Conservation (phyloP, 2,888 invertebrate genomes). For the Drosophila cracens region DNA sequence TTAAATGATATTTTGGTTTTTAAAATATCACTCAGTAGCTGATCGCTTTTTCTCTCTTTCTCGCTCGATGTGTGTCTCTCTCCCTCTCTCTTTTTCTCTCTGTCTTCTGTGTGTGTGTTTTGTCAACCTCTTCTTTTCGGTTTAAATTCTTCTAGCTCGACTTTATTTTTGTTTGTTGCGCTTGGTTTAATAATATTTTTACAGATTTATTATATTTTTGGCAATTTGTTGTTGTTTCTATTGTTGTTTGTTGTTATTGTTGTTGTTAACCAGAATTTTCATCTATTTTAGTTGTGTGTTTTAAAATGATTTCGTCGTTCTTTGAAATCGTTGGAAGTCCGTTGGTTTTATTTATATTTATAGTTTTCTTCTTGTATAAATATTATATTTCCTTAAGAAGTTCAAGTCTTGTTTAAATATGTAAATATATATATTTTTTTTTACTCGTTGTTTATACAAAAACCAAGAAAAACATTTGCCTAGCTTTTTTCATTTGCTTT, state of each 20-base stretch:
- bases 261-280: conserved; percentile 45
- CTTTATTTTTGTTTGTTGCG: conserved; percentile 9
- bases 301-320: conserved; percentile 81
- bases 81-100: conserved; percentile 1
- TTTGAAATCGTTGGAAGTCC: conserved; percentile 84
- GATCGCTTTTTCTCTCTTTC: conserved; percentile 40
- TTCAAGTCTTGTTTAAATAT: conserved; percentile 71
- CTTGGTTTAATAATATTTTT: conserved; percentile 5
- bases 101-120: conserved; percentile 16
- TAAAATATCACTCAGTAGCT: conserved; percentile 77
- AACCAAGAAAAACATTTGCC: conserved; percentile 52
- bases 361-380: conserved; percentile 60
- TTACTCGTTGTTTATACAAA: conserved; percentile 21
- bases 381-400: conserved; percentile 71
- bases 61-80: background rate
- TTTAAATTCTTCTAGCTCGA: conserved; percentile 69
- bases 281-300: conserved; percentile 38
- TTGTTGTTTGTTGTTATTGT: conserved; percentile 37
- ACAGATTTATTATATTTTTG: conserved; percentile 45
- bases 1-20: conserved; percentile 74
- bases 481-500: conserved; percentile 33
- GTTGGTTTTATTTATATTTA: conserved; percentile 52
- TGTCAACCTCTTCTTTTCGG: conserved; percentile 33
- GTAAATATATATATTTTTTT: conserved; percentile 53
- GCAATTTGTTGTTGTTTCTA: conserved; percentile 50